Evolutionary conservation across 2,113 vertebrate species (phyloP).

Genomic region (Ibidorhyncha struthersii): DNA sequence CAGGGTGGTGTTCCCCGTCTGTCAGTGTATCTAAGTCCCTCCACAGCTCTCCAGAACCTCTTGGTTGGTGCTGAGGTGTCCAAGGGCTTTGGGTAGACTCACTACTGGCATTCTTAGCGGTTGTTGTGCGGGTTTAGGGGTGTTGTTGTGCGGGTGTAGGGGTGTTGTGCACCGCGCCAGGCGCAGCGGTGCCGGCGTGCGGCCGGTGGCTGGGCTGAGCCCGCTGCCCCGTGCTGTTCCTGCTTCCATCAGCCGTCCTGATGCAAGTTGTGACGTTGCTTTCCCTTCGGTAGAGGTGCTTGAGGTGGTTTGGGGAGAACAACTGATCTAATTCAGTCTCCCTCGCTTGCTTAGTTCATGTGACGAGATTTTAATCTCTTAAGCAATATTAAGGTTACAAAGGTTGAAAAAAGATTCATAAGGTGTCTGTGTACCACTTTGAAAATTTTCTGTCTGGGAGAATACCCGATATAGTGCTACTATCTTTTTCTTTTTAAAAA

Average conservation of each 20-base stretch:
- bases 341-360: background rate
- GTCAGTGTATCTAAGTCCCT: rapidly evolving
- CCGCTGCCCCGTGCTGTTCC: rapidly evolving
- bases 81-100: background rate
- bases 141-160: no score
- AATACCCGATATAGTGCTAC: background rate
- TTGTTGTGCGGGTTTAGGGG: no score
- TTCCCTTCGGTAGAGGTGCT: background rate
- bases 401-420: background rate
- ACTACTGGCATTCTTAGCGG: rapidly evolving
- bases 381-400: background rate
- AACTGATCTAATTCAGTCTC: background rate
- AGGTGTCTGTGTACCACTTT: background rate
- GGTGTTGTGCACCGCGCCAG: background rate
- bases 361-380: background rate
- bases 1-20: background rate
- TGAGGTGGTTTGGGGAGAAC: background rate
- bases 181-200: background rate
- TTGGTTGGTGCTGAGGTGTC: background rate
- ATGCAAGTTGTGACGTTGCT: background rate
- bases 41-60: background rate
- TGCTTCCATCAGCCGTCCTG: rapidly evolving
- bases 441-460: background rate
- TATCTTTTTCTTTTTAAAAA: no score
- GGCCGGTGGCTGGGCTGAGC: background rate